Evolutionary conservation across 2,888 invertebrate genomes (phyloP).

Genomic region (Apamea anceps): DNA sequence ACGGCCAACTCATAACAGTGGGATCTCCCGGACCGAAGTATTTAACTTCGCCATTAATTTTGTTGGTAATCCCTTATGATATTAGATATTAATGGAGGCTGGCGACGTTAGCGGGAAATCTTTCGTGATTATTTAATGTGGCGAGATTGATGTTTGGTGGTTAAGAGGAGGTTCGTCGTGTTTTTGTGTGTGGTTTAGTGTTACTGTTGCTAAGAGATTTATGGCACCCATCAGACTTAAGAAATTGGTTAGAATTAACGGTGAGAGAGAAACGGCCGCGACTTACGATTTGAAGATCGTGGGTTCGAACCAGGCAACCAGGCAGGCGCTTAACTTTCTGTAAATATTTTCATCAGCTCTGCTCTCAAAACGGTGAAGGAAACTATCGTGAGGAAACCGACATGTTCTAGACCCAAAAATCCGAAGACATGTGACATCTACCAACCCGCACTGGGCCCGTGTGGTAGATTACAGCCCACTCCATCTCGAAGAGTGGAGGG

Average conservation of each 20-base stretch:
- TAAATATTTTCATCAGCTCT: neutral
- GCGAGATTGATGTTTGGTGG: neutral
- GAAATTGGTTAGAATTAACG: neutral
- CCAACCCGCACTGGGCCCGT: too few relatives aligned
- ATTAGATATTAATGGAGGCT: slow-evolving; percentile 52
- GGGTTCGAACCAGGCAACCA: neutral
- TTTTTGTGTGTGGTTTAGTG: slow-evolving; percentile 6
- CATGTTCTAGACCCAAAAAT: neutral
- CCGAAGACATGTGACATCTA: too few relatives aligned
- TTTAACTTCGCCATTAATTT: slow-evolving; percentile 63
- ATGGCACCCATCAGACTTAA: neutral
- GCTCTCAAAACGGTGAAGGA: neutral
- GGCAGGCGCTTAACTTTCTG: neutral
- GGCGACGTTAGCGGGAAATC: neutral
- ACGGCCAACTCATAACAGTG: slow-evolving; percentile 59
- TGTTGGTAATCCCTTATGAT: slow-evolving; percentile 54
- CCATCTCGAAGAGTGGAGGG: too few relatives aligned
- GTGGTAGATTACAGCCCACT: too few relatives aligned
- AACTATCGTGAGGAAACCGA: neutral
- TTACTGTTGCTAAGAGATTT: neutral
- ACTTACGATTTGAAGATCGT: neutral
- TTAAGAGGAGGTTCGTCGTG: neutral
- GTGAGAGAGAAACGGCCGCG: neutral
- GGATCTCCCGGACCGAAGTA: slow-evolving; percentile 53
- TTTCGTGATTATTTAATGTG: slow-evolving; percentile 23